Base-by-base conservation (phyloP, 2,113 vertebrate species). In the Antigone vipio region DNA sequence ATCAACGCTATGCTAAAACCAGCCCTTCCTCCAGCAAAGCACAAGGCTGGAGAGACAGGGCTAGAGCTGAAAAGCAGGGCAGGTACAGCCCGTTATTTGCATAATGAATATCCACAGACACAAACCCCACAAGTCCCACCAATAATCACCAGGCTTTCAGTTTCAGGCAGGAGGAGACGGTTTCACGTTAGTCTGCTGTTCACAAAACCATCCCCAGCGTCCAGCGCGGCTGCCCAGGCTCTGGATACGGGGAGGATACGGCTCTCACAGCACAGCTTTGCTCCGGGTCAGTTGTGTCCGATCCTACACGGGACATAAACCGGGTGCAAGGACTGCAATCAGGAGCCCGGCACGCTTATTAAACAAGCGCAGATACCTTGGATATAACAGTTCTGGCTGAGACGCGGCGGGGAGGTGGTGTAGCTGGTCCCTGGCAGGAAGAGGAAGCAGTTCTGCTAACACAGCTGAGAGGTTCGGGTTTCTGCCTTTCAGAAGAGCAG, bases 281-380 rank as follows among this genome's bases (percentile, higher is more conserved):
- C 40, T 26, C 34, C 4, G 0, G 34, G 9, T 9, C 24, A 13
- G 20, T 2, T 5, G 19, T 26, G 38, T 35, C 52, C 7, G 1
- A 5, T 15, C 58, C 64, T 6, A 6, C 27, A 2, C 2, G 4
- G 47, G 60, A 19, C 68, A 21, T 2, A 6, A 19, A 8, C 15
- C 0, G 27, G 52, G 49, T 2, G 30, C 50, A 6, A 15, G 42
- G 42, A 26, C 30, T 7, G 23, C 50, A 10, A 5, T 11, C 35
- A 8, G 60, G 60, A n/a, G 32, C 35, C 77, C 40, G 34, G 42
- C 15, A 17, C 1, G 3, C 16, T 38, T 7, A 11, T 5, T 3
- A 10, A 22, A 24, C 6, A 4, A 26, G 23, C 1, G 0, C 14
- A 4, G 67, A 3, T 42, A 56, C 49, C 72, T 9, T 27, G 66